Percentiles rank a stretch among this genome's conserved stretches.
These are phyloP conservation scores for Drymodes brunneopygia DNA, from an alignment of 2,113 vertebrate species.

Conservation along the genomic window DNA sequence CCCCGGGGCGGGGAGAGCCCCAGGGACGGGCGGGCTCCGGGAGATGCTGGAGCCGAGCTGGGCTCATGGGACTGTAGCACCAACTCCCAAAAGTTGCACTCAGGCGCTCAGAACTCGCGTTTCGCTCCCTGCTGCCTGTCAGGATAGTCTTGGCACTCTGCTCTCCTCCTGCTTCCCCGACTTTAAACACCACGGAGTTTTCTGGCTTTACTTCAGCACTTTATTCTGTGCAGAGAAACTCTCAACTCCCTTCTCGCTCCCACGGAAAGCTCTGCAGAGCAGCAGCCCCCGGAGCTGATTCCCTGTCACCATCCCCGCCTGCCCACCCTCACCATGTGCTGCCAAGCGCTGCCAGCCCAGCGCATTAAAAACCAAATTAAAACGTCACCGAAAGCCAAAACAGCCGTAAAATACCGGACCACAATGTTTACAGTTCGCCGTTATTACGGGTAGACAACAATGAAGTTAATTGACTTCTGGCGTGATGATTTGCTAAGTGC, in stretches of 20 bases:
- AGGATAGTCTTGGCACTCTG: accelerated
- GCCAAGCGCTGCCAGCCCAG: background rate
- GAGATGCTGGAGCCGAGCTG: background rate
- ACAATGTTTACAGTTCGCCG: background rate
- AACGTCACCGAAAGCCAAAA: background rate
- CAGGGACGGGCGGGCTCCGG: background rate
- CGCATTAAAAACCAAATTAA: background rate
- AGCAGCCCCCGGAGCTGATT: background rate
- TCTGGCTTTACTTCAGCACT: background rate
- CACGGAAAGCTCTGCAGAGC: background rate
- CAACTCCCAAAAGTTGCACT: background rate
- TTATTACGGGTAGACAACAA: background rate
- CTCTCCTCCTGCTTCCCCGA: background rate
- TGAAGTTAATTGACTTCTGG: background rate
- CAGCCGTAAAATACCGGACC: background rate
- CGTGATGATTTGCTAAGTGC: background rate
- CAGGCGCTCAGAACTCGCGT: background rate
- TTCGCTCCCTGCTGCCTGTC: background rate
- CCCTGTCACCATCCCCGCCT: background rate
- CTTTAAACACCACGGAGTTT: accelerated
- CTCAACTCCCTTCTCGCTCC: accelerated
- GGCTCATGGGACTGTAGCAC: accelerated
- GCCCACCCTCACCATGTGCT: background rate
- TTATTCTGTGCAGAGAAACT: background rate
- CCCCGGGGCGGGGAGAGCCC: background rate